Evolutionary conservation across 2,797 vertebrate species (phyloP).

Genomic region (Esox masquinongy): DNA sequence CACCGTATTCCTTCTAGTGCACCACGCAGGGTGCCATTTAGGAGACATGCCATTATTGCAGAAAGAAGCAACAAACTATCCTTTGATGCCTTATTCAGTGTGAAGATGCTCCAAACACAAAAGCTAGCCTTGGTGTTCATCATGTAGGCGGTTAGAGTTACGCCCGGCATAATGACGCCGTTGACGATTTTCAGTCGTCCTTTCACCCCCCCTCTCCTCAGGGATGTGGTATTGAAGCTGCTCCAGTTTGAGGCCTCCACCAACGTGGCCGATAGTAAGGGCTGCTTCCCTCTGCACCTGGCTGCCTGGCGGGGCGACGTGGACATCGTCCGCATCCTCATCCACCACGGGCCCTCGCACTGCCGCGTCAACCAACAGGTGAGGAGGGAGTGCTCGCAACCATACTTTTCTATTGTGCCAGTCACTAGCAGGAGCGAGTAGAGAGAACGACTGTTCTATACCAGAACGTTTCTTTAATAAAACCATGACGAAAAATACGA

Average conservation of each 20-base stretch:
- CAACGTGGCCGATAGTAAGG: slow-evolving; percentile 92
- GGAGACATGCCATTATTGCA: not conserved
- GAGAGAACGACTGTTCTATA: no score
- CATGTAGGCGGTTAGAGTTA: no score
- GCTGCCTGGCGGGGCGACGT: slow-evolving; percentile 95
- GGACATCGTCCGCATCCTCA: slow-evolving; percentile 94
- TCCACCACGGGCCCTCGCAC: slow-evolving; percentile 90
- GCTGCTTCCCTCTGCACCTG: slow-evolving; percentile 94
- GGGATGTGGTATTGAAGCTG: slow-evolving; percentile 94
- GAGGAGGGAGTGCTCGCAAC: not conserved
- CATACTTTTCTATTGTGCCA: not conserved
- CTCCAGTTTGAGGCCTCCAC: slow-evolving; percentile 93
- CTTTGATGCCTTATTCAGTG: not conserved
- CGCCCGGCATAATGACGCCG: no score
- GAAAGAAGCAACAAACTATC: not conserved
- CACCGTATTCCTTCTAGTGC: not conserved
- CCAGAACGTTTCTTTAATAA: no score
- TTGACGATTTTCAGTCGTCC: not conserved
- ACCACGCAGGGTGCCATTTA: not conserved
- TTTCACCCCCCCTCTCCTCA: slow-evolving; percentile 43
- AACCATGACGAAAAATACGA: no score
- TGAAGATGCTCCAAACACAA: not conserved
- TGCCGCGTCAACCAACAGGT: slow-evolving; percentile 97
- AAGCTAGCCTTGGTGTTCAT: not conserved
- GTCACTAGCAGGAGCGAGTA: no score